Evolutionary conservation across 1,140 invertebrate species (phyloP).

Genomic region (Drosophila lini): DNA sequence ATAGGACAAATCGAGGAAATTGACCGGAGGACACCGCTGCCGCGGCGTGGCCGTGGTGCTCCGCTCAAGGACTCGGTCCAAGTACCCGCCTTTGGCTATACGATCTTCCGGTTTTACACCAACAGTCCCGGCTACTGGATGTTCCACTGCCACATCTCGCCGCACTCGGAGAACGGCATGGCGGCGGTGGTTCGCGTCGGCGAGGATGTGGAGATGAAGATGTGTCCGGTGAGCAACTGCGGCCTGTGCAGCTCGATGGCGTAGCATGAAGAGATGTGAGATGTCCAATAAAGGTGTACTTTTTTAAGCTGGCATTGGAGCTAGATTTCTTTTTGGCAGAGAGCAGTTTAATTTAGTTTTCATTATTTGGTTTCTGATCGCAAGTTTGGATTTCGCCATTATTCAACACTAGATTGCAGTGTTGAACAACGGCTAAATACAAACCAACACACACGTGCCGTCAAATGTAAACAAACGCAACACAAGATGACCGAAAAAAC

Average conservation of each 20-base stretch:
- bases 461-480: slow-evolving; percentile 12
- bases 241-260: slow-evolving; percentile 73
- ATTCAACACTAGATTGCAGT: slow-evolving; percentile 6
- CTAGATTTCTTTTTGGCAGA: not conserved
- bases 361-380: not conserved
- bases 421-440: not conserved
- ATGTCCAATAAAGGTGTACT: slow-evolving; percentile 18
- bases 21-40: slow-evolving; percentile 57
- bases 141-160: slow-evolving; percentile 83
- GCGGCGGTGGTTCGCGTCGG: slow-evolving; percentile 86
- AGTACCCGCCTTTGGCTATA: slow-evolving; percentile 78
- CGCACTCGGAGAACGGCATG: slow-evolving; percentile 86
- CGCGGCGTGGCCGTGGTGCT: slow-evolving; percentile 57
- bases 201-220: slow-evolving; percentile 78
- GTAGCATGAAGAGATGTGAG: slow-evolving; percentile 6
- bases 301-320: slow-evolving; percentile 18
- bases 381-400: not conserved
- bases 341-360: not conserved
- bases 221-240: slow-evolving; percentile 81
- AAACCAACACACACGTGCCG: not conserved
- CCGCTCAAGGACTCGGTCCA: slow-evolving; percentile 80
- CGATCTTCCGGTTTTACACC: slow-evolving; percentile 73
- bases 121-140: slow-evolving; percentile 83
- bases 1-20: slow-evolving; percentile 74
- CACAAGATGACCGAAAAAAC: slow-evolving; percentile 7